phyloP scores from a whole-genome alignment of 2,113 vertebrate species.

The Muscicapa adusta region DNA sequence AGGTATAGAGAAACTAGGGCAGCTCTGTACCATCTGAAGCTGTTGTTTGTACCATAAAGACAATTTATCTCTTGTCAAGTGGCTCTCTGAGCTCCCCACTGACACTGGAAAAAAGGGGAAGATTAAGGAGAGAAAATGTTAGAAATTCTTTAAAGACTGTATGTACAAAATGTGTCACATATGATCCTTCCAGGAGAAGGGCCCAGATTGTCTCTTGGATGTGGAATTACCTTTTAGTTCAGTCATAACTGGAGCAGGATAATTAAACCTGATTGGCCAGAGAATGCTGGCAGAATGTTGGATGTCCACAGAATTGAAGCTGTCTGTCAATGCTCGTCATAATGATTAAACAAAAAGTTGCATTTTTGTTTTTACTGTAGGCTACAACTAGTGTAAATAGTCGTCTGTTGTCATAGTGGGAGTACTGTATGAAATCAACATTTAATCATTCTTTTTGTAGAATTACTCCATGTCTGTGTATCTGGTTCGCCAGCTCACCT shows the following conservation, averaged over 20 bases:
- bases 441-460: conserved; percentile 70
- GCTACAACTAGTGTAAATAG: not conserved
- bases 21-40: not conserved
- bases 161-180: not conserved
- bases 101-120: not conserved
- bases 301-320: not conserved
- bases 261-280: not conserved
- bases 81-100: not conserved
- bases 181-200: not conserved
- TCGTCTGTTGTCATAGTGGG: not conserved
- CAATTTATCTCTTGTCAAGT: not conserved
- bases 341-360: not conserved
- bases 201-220: not conserved
- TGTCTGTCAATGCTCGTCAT: not conserved
- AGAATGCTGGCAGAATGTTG: not conserved
- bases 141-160: not conserved
- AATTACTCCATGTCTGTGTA: conserved; percentile 97
- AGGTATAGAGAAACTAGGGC: not conserved
- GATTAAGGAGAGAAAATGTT: not conserved
- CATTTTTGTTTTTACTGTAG: not conserved
- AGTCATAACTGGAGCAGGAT: not conserved
- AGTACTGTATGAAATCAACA: not conserved
- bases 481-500: conserved; percentile 94
- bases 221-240: not conserved
- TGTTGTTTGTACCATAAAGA: not conserved